Evolutionary conservation across 1,140 invertebrate species (phyloP), one percentile per base, ranked within the genome.

Genomic region (Asobara japonica): DNA sequence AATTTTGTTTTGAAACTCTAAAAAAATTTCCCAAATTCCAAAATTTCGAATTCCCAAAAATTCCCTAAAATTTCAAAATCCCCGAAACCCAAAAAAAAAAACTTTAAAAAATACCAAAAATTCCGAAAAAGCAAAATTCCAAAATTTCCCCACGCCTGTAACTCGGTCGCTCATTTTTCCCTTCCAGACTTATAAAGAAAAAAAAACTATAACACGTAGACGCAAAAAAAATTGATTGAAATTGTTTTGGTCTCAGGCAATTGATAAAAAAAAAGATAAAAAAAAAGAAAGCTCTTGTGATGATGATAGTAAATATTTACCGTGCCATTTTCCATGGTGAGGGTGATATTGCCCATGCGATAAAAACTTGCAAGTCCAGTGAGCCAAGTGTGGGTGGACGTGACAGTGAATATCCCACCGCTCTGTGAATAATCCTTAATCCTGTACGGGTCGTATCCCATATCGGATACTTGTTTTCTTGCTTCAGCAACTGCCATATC

Each of bases 351-450:
- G 3, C 94, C 94, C 38, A 93, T 91, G 30, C 94, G 88, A 83
- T 96, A 93, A 80, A 96, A 93, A 22, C 93, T 94, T 0, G 93
- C 92, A 64, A 94, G 82, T 3, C 94, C 95, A 30, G 88, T 91
- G n/a, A 95, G 79, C 91, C 92, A 94, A 0, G 93, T 95, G 64
- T 94, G 88, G 0, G 89, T 86, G 25, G 94, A 87, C n/a, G 90
- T 88, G 0, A 94, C 83, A 20, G 89, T 90, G 48, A 94, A 91
- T 48, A 94, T 83, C 11, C 93, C 93, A 65, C 90, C 89, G 1
- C 88, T 91, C 61, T 91, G 91, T 74, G 91, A 92, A 74, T 93
- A 93, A 81, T 94, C 92, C 3, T 90, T 88, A 0, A 94, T 74
- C 78, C 89, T 88, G 74, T 91, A 94, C 0, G 95, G 94, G 85